A percentile compares a stretch with the other conserved stretches of the same genome.
Evolutionary conservation across 2,888 invertebrate genomes (phyloP).

Genomic region (Drosophila quinaria): DNA sequence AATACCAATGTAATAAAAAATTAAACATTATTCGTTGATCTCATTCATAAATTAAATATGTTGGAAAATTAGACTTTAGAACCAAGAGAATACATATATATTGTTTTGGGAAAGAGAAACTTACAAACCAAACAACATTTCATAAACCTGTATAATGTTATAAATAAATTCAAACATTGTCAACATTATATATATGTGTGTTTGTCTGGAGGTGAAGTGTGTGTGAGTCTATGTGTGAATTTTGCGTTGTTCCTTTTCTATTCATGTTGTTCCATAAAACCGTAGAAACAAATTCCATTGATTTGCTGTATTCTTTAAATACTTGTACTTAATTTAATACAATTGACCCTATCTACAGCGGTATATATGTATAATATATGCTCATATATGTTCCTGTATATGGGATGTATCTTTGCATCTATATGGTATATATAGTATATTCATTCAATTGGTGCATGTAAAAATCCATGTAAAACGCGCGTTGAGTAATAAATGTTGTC

Average conservation of each 20-base stretch:
- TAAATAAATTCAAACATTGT: conserved; percentile 19
- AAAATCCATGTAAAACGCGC: conserved; percentile 80
- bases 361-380: conserved; percentile 48
- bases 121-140: conserved; percentile 59
- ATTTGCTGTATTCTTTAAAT: conserved; percentile 36
- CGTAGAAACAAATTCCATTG: conserved; percentile 55
- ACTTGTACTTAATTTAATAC: conserved; percentile 63
- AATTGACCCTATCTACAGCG: conserved; percentile 79
- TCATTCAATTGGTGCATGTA: conserved; percentile 78
- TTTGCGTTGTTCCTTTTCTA: conserved; percentile 61
- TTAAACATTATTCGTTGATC: conserved; percentile 65
- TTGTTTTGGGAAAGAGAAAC: conserved; percentile 13
- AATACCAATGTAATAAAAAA: conserved; percentile 10
- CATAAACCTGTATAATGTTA: conserved; percentile 18
- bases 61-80: not conserved
- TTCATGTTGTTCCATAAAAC: conserved; percentile 70
- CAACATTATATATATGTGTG: conserved; percentile 13
- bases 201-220: conserved; percentile 11
- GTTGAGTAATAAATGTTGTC: conserved; percentile 62
- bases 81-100: conserved; percentile 7
- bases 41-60: conserved; percentile 28
- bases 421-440: conserved; percentile 37
- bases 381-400: conserved; percentile 31
- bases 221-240: conserved; percentile 10
- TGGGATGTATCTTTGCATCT: conserved; percentile 33